A percentile compares a stretch with the other conserved stretches of the same genome.
phyloP scores from a whole-genome alignment of 2,113 vertebrate genomes.

The Dryoscopus gambensis region DNA sequence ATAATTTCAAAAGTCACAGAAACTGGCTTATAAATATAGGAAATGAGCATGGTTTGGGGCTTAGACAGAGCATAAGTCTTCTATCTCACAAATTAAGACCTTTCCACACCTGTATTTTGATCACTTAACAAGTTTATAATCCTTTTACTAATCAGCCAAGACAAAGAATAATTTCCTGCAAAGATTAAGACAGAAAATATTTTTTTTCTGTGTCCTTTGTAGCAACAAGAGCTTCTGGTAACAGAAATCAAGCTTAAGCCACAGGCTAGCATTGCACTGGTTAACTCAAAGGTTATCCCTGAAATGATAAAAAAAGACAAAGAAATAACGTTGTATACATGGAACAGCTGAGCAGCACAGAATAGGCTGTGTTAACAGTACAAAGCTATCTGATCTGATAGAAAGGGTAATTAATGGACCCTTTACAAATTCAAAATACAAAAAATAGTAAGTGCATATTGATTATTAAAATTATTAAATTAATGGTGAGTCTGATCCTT shows the following conservation, averaged over 20 bases:
- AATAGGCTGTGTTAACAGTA: background rate
- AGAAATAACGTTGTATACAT: accelerated
- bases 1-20: background rate
- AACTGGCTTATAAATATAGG: background rate
- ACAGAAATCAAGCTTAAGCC: background rate
- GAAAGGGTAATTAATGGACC: background rate
- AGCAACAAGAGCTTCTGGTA: background rate
- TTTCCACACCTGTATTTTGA: background rate
- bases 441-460: background rate
- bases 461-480: background rate
- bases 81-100: background rate
- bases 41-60: background rate
- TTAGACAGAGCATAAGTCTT: background rate
- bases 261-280: background rate
- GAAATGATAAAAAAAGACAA: background rate
- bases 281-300: background rate
- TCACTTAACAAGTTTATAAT: background rate
- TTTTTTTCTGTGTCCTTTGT: background rate
- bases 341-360: background rate
- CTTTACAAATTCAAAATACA: background rate
- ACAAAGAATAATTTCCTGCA: background rate
- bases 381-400: background rate
- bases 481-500: background rate
- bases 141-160: background rate
- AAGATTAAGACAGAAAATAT: background rate